Evolutionary conservation across 2,888 invertebrate genomes (phyloP).

Genomic region (Campaea margaritaria): DNA sequence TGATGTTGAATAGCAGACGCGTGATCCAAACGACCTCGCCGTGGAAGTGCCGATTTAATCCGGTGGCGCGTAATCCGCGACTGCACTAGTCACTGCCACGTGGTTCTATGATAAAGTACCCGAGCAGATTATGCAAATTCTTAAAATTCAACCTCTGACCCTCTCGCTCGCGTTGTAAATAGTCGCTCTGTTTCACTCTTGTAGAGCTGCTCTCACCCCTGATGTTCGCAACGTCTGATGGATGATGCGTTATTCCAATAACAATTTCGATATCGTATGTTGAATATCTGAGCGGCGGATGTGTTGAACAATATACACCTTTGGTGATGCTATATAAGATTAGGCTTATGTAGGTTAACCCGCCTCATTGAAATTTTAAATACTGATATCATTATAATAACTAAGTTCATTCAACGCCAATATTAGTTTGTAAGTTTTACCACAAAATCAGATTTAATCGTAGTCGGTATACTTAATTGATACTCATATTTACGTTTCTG

Average conservation of each 20-base stretch:
- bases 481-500: too few species aligned
- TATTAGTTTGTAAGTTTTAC: too few species aligned
- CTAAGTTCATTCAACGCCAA: too few species aligned
- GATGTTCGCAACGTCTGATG: constrained; percentile 78
- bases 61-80: constrained; percentile 76
- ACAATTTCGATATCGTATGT: constrained; percentile 83
- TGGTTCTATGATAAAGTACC: constrained; percentile 85
- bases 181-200: constrained; percentile 57
- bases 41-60: constrained; percentile 73
- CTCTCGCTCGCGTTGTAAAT: constrained; percentile 53
- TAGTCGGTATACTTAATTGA: too few species aligned
- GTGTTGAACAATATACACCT: constrained; percentile 44
- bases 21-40: constrained; percentile 58
- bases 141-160: constrained; percentile 72
- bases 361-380: background rate
- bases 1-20: constrained; percentile 42
- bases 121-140: constrained; percentile 84
- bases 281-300: constrained; percentile 74
- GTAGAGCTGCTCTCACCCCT: constrained; percentile 73
- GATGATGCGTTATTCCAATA: constrained; percentile 85
- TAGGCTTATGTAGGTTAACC: background rate
- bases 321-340: constrained; percentile 4
- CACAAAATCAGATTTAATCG: too few species aligned
- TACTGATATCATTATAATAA: background rate
- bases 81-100: constrained; percentile 85